phyloP scores from a whole-genome alignment of 1,140 invertebrate genomes.

The Pseudomyrmex gracilis region DNA sequence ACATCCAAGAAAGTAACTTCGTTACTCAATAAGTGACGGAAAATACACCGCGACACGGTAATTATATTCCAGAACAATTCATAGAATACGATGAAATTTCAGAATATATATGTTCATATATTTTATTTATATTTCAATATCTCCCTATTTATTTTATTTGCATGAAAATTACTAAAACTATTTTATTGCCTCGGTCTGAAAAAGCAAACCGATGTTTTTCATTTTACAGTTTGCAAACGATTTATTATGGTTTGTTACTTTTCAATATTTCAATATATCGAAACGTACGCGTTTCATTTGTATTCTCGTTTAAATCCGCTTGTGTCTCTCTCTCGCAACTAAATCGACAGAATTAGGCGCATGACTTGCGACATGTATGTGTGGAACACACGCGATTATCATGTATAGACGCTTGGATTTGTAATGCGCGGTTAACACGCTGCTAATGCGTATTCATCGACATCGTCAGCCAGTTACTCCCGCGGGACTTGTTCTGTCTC shows the following conservation, averaged over 20 bases:
- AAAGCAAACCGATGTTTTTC: slow-evolving; percentile 53
- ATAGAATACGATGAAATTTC: slow-evolving; percentile 23
- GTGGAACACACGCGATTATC: slow-evolving; percentile 6
- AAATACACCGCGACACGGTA: not conserved
- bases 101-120: not conserved
- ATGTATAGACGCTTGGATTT: slow-evolving; percentile 12
- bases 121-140: slow-evolving; percentile 51
- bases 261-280: slow-evolving; percentile 32
- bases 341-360: not conserved
- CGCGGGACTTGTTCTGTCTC: slow-evolving; percentile 4
- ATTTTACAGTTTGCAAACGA: slow-evolving; percentile 27
- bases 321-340: not conserved
- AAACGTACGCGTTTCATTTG: not conserved
- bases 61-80: not conserved
- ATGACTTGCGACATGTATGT: not conserved
- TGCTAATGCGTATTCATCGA: slow-evolving; percentile 35
- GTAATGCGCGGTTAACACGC: slow-evolving; percentile 30
- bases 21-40: not conserved
- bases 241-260: slow-evolving; percentile 58
- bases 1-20: not conserved
- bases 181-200: slow-evolving; percentile 50
- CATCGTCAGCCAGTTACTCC: slow-evolving; percentile 42
- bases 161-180: slow-evolving; percentile 48
- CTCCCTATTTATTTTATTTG: slow-evolving; percentile 42
- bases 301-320: slow-evolving; percentile 17